Percentiles rank a stretch among this genome's conserved stretches.
Evolutionary conservation across 2,888 invertebrate species (phyloP).

Genomic region (Coremacera marginata): DNA sequence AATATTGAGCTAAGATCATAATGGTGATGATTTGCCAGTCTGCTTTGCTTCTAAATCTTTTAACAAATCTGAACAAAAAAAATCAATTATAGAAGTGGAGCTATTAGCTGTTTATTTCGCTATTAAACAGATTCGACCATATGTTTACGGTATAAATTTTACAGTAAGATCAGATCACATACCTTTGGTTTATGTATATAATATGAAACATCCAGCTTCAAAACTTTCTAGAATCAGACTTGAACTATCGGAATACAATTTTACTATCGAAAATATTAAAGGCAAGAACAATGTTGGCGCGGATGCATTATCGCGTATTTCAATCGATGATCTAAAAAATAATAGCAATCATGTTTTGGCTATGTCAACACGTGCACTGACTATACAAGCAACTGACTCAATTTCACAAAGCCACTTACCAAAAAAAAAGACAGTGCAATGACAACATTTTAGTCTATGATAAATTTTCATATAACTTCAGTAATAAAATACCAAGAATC

Average conservation of each 20-base stretch:
- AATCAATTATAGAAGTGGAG: constrained; percentile 47
- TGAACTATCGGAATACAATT: constrained; percentile 49
- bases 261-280: no score
- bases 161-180: no score
- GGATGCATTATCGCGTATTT: constrained; percentile 44
- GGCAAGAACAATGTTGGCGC: constrained; percentile 45
- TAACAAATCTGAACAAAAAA: constrained; percentile 48
- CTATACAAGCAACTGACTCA: not conserved
- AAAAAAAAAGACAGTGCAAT: no score
- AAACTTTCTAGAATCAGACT: no score
- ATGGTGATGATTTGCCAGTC: constrained; percentile 32
- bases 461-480: no score
- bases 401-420: not conserved
- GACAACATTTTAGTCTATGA: no score
- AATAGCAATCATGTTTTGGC: no score
- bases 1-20: constrained; percentile 40
- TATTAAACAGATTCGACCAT: constrained; percentile 48
- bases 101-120: constrained; percentile 47
- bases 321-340: constrained; percentile 30
- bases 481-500: constrained; percentile 14
- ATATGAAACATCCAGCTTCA: constrained; percentile 50
- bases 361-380: not conserved
- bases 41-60: constrained; percentile 46
- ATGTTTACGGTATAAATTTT: no score
- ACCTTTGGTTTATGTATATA: constrained; percentile 50